Percentiles rank a stretch among this genome's conserved stretches.
phyloP scores from a whole-genome alignment of 2,797 vertebrate genomes.

The Diceros bicornis region DNA sequence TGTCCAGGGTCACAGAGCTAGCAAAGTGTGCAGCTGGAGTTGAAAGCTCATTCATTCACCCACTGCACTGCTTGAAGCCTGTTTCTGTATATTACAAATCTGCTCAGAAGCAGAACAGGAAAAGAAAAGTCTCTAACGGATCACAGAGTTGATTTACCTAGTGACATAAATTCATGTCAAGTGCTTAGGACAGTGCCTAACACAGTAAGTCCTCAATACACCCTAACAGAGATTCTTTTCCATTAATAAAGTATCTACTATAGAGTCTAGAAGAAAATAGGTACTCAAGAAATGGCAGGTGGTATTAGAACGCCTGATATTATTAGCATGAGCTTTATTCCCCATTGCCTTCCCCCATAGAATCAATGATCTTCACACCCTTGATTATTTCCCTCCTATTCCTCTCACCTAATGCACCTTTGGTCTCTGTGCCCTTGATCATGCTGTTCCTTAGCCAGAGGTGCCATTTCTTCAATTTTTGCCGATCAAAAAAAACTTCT shows the following conservation, averaged over 20 bases:
- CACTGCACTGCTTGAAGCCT: no score
- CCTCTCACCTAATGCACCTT: background rate
- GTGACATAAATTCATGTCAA: background rate
- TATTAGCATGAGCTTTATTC: fast-evolving
- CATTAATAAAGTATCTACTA: background rate
- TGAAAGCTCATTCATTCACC: fast-evolving
- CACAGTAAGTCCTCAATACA: fast-evolving
- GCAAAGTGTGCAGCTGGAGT: background rate
- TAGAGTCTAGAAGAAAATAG: background rate
- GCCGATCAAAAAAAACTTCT: background rate
- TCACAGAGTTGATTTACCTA: background rate
- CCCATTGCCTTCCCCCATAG: background rate
- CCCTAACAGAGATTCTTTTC: background rate
- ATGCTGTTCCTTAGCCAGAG: fast-evolving
- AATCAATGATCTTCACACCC: fast-evolving
- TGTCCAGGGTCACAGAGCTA: background rate
- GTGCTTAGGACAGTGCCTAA: background rate
- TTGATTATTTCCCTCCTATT: background rate
- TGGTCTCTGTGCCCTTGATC: no score
- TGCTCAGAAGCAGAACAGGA: background rate
- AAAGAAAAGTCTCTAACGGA: background rate
- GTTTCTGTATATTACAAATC: fast-evolving
- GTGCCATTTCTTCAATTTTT: background rate
- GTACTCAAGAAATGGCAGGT: background rate
- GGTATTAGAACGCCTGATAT: fast-evolving